These are phyloP conservation scores for Crossoptilon crossoptilon DNA, from an alignment of 2,797 vertebrate genomes.

Conservation along the genomic window DNA sequence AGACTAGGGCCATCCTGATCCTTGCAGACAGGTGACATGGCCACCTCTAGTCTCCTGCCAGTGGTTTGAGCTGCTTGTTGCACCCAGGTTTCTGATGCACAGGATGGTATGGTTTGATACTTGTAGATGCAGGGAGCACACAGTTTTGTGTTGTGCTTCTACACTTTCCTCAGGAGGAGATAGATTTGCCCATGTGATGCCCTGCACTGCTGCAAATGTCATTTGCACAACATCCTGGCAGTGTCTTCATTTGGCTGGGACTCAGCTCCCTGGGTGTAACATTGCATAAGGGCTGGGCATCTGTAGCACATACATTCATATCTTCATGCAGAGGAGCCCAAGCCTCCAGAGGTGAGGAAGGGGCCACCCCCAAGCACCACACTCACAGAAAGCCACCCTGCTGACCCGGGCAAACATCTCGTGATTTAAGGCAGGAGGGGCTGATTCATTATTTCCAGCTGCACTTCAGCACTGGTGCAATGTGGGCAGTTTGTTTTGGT, in stretches of 20 bases:
- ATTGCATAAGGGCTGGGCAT: neutral
- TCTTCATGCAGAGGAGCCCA: neutral
- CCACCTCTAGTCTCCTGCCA: neutral
- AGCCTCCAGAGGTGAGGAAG: neutral
- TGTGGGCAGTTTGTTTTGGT: neutral
- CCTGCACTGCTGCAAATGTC: neutral
- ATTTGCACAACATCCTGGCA: neutral
- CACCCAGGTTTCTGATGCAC: fast-evolving
- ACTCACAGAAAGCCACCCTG: neutral
- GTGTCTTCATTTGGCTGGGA: fast-evolving
- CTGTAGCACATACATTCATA: fast-evolving
- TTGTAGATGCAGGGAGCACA: neutral
- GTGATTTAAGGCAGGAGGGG: neutral
- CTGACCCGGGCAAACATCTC: neutral
- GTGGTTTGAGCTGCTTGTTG: neutral
- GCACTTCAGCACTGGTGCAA: neutral
- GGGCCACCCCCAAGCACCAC: fast-evolving
- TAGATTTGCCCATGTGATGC: neutral
- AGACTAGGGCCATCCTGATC: fast-evolving
- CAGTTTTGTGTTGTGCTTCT: neutral
- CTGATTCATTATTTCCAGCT: neutral
- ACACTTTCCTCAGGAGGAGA: neutral
- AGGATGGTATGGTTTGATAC: neutral
- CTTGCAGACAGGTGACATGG: neutral
- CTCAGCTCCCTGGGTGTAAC: fast-evolving